These are phyloP conservation scores for Lepidothrix coronata DNA, from an alignment of 2,113 vertebrate genomes.

Conservation along the genomic window DNA sequence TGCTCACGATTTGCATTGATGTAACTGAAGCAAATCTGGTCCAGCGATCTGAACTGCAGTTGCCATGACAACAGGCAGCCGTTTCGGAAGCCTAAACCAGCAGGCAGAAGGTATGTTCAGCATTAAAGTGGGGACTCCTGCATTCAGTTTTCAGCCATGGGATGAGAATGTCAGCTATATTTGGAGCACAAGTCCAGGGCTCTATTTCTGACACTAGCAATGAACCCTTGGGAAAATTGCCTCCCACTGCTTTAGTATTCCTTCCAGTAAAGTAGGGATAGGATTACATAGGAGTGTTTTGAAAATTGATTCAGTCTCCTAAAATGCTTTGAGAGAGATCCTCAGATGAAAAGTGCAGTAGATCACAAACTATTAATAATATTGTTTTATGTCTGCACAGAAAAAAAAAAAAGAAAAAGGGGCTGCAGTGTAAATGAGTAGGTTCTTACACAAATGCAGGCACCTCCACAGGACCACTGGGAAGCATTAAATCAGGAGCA, in stretches of 20 bases:
- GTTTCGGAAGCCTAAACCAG: not conserved
- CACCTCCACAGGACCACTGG: not conserved
- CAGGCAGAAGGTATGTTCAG: not conserved
- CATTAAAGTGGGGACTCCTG: not conserved
- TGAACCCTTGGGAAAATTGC: slow-evolving; percentile 44
- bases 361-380: slow-evolving; percentile 59
- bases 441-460: not conserved
- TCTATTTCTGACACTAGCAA: slow-evolving; percentile 48
- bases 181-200: not conserved
- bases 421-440: not conserved
- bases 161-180: slow-evolving; percentile 14
- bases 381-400: not conserved
- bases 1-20: slow-evolving; percentile 21
- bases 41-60: not conserved
- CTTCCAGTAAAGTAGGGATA: slow-evolving; percentile 53
- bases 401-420: not conserved
- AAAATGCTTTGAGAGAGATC: slow-evolving; percentile 54
- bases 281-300: slow-evolving; percentile 62
- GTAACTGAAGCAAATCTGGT: slow-evolving; percentile 19
- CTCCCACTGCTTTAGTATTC: slow-evolving; percentile 19
- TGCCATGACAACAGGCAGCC: slow-evolving; percentile 33
- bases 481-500: not conserved
- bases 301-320: slow-evolving; percentile 63
- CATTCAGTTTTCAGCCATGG: not conserved
- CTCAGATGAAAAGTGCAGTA: not conserved